Base-by-base conservation (phyloP, 2,888 invertebrate genomes). In the Tortricodes alternella region DNA sequence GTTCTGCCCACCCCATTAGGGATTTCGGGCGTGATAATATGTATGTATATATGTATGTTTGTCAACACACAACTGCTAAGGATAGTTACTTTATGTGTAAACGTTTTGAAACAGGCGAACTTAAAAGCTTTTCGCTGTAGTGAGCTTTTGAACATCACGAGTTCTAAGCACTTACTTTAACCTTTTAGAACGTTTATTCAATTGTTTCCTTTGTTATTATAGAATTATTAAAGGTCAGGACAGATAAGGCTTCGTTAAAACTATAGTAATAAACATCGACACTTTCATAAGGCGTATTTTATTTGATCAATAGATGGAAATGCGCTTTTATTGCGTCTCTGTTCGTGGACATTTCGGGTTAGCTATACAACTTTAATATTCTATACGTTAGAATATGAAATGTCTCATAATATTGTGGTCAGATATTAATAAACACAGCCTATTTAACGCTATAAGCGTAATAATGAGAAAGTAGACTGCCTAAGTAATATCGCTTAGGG, bases 401-500 rank as follows among this genome's bases (percentile, higher is more conserved):
- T 29, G 29, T 29, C 29, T 11, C 41, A 51, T 32, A 23, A 21
- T 8, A 32, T 50, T 35, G 35, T 37, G 44, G 37, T 49, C 32
- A 44, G 49, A 44, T 37, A 44, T 37, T 49, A 48, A 41, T 59
- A 64, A 49, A 62, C 64, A 59, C 52, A 58, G 65, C 57, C 66
- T 60, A 75, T 71, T 73, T 73, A 66, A 69, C 66, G 70, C 64
- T 49, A 59, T 65, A 73, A 69, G 68, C 63, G 64, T 61, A 64
- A 73, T 71, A 70, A 73, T 73, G 76, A 65, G 72, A 79, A 79
- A 78, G 74, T 73, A 64, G 70, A 73, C 73, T 68, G 67, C 68
- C 64, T 64, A 68, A 64, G 62, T 67, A 65, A 71, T 68, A 65
- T 64, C 62, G 43, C 38, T 43, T 53, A 60, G 37, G 49, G 60